A percentile compares a stretch with the other conserved stretches of the same genome.
These are phyloP conservation scores for Acanthochromis polyacanthus DNA, from an alignment of 2,113 vertebrate genomes.

Conservation along the genomic window DNA sequence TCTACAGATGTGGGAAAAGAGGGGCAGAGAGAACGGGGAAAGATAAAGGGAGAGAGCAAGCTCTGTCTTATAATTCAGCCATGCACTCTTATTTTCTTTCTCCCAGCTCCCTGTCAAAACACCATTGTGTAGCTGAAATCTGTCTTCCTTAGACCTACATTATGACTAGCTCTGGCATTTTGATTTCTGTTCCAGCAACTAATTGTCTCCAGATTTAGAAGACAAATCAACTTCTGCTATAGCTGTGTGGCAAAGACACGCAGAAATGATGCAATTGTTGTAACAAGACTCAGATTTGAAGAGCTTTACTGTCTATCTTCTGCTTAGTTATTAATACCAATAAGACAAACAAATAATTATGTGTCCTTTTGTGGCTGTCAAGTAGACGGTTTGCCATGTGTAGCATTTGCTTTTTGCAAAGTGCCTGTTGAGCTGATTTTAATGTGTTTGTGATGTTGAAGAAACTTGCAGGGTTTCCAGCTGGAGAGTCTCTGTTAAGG, in stretches of 20 bases:
- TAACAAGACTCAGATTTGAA: conserved; percentile 35
- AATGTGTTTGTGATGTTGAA: neutral
- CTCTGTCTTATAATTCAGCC: conserved; percentile 2
- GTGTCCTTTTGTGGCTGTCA: neutral
- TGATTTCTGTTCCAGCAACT: conserved; percentile 55
- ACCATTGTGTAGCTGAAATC: conserved; percentile 39
- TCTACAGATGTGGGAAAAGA: conserved; percentile 63
- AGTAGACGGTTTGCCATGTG: neutral
- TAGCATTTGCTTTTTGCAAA: conserved; percentile 1
- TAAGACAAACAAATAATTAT: neutral
- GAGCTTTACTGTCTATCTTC: neutral
- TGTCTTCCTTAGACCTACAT: conserved; percentile 49
- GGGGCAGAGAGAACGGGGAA: conserved; percentile 19
- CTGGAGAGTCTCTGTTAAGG: neutral
- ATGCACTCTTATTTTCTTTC: conserved; percentile 39
- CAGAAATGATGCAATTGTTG: conserved; percentile 31
- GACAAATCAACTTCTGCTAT: conserved; percentile 46
- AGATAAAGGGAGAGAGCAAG: conserved; percentile 15
- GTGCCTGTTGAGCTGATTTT: neutral
- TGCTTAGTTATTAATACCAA: conserved; percentile 10
- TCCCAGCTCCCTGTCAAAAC: conserved; percentile 57
- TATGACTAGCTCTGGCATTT: conserved; percentile 61
- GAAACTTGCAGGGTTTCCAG: neutral
- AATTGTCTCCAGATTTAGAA: conserved; percentile 71
- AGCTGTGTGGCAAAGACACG: conserved; percentile 26